Percentiles rank a stretch among this genome's conserved stretches.
Evolutionary conservation across 2,113 vertebrate genomes (phyloP).

Genomic region (Poecilia latipinna): DNA sequence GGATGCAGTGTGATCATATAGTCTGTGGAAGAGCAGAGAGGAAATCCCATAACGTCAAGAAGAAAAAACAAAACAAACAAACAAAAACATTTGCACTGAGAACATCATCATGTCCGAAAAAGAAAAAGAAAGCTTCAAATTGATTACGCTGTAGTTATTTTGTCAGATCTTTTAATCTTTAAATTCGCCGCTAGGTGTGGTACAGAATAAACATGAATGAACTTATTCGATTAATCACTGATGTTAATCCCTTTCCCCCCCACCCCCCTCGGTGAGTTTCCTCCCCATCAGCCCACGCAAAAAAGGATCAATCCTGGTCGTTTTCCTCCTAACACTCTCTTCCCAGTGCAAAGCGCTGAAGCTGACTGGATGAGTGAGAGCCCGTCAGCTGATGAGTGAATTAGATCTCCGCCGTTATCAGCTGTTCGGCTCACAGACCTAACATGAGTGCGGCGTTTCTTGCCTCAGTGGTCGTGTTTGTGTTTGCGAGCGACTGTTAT

Average conservation of each 20-base stretch:
- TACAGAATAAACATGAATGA: no score
- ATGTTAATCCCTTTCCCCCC: background rate
- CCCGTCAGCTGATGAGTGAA: slow-evolving; percentile 34
- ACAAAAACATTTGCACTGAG: no score
- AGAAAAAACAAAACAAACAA: no score
- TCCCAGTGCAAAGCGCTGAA: slow-evolving; percentile 39
- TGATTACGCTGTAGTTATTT: no score
- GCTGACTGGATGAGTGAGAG: slow-evolving; percentile 18
- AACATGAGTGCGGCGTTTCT: slow-evolving; percentile 54
- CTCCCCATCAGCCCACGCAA: slow-evolving; percentile 31
- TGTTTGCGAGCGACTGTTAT: slow-evolving; percentile 32
- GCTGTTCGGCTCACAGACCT: background rate
- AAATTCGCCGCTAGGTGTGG: no score
- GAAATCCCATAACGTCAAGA: no score
- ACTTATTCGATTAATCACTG: background rate
- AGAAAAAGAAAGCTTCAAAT: no score
- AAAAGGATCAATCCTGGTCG: slow-evolving; percentile 25
- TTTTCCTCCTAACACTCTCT: slow-evolving; percentile 37
- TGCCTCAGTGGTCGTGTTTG: slow-evolving; percentile 37
- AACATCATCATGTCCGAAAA: no score
- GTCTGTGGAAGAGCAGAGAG: no score
- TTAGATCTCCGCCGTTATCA: background rate
- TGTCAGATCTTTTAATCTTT: no score
- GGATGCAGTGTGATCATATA: no score
- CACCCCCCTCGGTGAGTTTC: background rate